These are phyloP conservation scores for Phoenoteleia sp. DNA, from an alignment of 2,888 invertebrate genomes.

Conservation along the genomic window DNA sequence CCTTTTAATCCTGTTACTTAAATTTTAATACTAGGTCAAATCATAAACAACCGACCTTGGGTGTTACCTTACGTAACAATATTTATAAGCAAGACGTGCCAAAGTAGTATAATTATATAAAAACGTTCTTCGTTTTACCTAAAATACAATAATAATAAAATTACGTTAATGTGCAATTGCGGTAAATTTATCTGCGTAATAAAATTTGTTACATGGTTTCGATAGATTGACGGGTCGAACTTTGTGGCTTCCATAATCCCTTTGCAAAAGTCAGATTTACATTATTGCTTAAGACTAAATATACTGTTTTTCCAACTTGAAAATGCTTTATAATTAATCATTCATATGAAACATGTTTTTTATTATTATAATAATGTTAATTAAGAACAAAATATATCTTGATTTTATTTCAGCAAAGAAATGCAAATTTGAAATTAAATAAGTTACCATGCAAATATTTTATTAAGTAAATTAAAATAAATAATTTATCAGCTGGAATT, in stretches of 20 bases:
- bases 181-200: conserved; percentile 51
- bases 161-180: conserved; percentile 46
- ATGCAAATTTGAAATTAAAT: no score
- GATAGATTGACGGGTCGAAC: conserved; percentile 78
- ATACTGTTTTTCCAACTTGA: conserved; percentile 41
- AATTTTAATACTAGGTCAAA: conserved; percentile 56
- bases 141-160: conserved; percentile 48
- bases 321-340: no score
- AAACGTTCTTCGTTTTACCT: conserved; percentile 14
- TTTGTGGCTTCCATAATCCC: conserved; percentile 83
- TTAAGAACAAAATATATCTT: no score
- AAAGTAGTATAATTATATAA: conserved; percentile 56
- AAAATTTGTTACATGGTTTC: conserved; percentile 81
- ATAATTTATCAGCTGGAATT: no score
- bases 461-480: no score
- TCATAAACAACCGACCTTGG: conserved; percentile 33
- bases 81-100: conserved; percentile 46
- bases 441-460: no score
- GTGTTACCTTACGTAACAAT: conserved; percentile 42
- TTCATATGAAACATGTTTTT: no score
- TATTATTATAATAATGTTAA: no score
- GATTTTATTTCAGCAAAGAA: no score
- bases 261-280: conserved; percentile 76
- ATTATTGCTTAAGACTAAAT: conserved; percentile 49
- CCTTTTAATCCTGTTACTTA: conserved; percentile 43